Conservation (phyloP, 2,797 vertebrate species). For the Aythya fuligula region DNA sequence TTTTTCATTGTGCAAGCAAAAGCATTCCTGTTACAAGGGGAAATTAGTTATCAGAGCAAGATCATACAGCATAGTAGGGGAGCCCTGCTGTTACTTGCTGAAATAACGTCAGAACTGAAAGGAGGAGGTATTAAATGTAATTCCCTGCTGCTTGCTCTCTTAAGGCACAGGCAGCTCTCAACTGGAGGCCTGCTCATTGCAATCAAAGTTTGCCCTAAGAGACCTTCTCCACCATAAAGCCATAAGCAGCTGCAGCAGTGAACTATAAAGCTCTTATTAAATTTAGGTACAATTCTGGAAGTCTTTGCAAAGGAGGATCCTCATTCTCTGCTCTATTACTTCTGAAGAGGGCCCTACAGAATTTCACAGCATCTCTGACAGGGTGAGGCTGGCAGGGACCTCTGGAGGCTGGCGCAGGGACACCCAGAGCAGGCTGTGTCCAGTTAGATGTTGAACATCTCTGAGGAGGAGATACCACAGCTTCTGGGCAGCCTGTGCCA, state of each 20-base stretch:
- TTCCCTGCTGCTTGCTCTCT: constrained; percentile 52
- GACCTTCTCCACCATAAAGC: constrained; percentile 11
- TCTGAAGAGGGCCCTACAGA: neutral
- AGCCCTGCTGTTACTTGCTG: constrained; percentile 53
- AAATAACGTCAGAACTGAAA: constrained; percentile 35
- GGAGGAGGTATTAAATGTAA: constrained; percentile 35
- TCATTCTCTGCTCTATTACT: neutral
- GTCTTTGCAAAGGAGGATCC: neutral
- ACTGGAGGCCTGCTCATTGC: constrained; percentile 29
- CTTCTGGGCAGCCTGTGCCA: neutral
- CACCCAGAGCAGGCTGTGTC: neutral
- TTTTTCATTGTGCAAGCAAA: neutral
- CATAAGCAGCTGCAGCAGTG: neutral
- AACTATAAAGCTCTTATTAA: neutral
- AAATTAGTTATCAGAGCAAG: constrained; percentile 25
- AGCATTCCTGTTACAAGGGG: neutral
- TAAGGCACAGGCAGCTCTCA: constrained; percentile 47
- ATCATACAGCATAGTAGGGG: constrained; percentile 19
- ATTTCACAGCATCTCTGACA: neutral
- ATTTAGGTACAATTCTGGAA: neutral
- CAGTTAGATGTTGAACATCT: rapidly evolving
- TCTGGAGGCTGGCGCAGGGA: neutral
- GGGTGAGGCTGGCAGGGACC: neutral
- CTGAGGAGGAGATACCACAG: neutral
- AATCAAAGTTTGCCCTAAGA: constrained; percentile 38